Evolutionary conservation across 2,113 vertebrate species (phyloP).

Genomic region (Chrysemys picta): DNA sequence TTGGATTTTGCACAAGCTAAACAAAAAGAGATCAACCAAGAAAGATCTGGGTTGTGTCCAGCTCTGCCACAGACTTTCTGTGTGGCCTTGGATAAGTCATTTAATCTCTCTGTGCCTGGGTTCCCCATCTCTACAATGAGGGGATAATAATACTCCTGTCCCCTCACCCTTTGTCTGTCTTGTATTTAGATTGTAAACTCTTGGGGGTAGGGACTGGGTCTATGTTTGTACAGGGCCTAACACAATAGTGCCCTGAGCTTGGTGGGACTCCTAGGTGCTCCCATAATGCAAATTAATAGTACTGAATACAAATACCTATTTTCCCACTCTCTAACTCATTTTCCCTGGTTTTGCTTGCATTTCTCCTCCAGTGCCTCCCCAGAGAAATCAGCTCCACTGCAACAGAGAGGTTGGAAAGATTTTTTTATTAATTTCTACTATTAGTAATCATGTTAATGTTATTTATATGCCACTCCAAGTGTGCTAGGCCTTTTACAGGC

Average conservation of each 20-base stretch:
- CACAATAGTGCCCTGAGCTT: neutral
- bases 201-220: neutral
- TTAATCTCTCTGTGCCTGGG: neutral
- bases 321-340: neutral
- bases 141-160: conserved; percentile 21
- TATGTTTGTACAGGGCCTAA: neutral
- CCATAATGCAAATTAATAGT: neutral
- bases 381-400: neutral
- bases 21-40: conserved; percentile 17
- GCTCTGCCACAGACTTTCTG: conserved; percentile 18
- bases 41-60: neutral
- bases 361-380: neutral
- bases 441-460: neutral
- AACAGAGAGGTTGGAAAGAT: neutral
- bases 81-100: neutral
- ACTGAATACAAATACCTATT: neutral
- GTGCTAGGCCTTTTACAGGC: neutral
- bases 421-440: neutral
- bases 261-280: neutral
- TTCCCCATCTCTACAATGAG: neutral
- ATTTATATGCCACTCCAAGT: neutral
- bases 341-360: neutral
- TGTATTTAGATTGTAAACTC: neutral
- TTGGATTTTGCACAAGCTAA: conserved; percentile 43
- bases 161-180: neutral